Percentiles rank a stretch among this genome's conserved stretches.
Evolutionary conservation across 2,797 vertebrate genomes (phyloP).

Genomic region (Cryptoblepharus egeriae): DNA sequence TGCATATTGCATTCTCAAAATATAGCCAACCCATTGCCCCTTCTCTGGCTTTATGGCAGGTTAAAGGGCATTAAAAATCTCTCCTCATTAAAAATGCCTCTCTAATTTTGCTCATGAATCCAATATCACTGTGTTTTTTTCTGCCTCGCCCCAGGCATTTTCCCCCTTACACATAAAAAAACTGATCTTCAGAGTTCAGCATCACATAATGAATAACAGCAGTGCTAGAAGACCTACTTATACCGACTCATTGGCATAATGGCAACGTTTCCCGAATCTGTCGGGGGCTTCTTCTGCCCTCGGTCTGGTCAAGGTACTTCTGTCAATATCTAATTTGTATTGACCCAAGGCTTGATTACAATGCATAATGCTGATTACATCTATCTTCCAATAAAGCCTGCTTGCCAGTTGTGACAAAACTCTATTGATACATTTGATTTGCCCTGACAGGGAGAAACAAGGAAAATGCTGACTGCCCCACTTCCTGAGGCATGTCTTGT

Average conservation of each 20-base stretch:
- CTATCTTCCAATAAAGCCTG: slow-evolving; percentile 51
- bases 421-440: slow-evolving; percentile 54
- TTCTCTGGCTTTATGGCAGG: slow-evolving; percentile 14
- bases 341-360: slow-evolving; percentile 51
- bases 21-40: not conserved
- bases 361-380: slow-evolving; percentile 50
- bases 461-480: slow-evolving; percentile 56
- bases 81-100: slow-evolving; percentile 35
- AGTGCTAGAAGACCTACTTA: slow-evolving; percentile 8
- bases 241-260: slow-evolving; percentile 33
- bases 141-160: not conserved
- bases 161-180: slow-evolving; percentile 37
- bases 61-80: slow-evolving; percentile 39
- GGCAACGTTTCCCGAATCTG: slow-evolving; percentile 44
- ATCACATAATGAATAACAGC: slow-evolving; percentile 24
- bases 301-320: slow-evolving; percentile 25
- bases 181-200: not conserved
- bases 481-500: slow-evolving; percentile 24
- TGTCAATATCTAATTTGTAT: slow-evolving; percentile 71
- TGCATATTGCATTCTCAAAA: not conserved
- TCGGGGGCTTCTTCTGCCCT: slow-evolving; percentile 35
- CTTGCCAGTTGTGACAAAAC: slow-evolving; percentile 49
- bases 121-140: slow-evolving; percentile 30
- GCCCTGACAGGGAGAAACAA: slow-evolving; percentile 36
- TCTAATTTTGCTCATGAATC: slow-evolving; percentile 47